A percentile compares a stretch with the other conserved stretches of the same genome.
These are phyloP conservation scores for Chelon labrosus DNA, from an alignment of 2,797 vertebrate genomes.

Conservation along the genomic window DNA sequence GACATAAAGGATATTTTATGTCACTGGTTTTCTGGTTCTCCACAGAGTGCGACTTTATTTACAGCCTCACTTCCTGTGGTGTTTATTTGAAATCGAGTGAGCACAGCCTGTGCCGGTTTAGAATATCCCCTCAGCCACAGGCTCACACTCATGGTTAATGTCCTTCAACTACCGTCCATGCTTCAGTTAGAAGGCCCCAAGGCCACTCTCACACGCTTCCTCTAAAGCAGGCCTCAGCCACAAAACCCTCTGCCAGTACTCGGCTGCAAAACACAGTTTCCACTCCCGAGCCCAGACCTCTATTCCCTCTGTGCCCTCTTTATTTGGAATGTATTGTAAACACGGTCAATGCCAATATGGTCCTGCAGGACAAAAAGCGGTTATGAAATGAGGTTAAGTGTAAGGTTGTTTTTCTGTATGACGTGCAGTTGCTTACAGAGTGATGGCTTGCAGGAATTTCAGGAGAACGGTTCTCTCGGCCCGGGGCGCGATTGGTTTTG, in stretches of 20 bases:
- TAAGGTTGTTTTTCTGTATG: constrained; percentile 60
- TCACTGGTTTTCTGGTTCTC: constrained; percentile 47
- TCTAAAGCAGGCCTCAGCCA: constrained; percentile 52
- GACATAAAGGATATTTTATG: constrained; percentile 46
- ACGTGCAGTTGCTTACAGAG: constrained; percentile 48
- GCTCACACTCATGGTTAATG: constrained; percentile 79
- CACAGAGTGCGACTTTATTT: constrained; percentile 67
- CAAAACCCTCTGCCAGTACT: constrained; percentile 65
- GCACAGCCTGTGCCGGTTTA: constrained; percentile 38
- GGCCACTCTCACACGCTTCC: constrained; percentile 74
- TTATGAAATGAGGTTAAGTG: constrained; percentile 73
- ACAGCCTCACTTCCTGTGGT: constrained; percentile 71
- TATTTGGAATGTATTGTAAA: constrained; percentile 80
- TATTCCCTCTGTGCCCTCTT: constrained; percentile 80
- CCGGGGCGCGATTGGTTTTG: constrained; percentile 57
- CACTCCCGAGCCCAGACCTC: constrained; percentile 58
- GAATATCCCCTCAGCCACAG: constrained; percentile 67
- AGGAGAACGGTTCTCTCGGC: constrained; percentile 38
- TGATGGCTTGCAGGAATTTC: constrained; percentile 63
- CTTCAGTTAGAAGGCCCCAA: constrained; percentile 69
- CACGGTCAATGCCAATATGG: constrained; percentile 80
- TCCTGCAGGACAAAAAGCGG: constrained; percentile 73
- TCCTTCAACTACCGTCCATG: constrained; percentile 74
- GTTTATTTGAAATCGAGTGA: constrained; percentile 75
- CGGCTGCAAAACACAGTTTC: constrained; percentile 60